phyloP scores from a whole-genome alignment of 2,888 invertebrate genomes.

The Tachina fera region DNA sequence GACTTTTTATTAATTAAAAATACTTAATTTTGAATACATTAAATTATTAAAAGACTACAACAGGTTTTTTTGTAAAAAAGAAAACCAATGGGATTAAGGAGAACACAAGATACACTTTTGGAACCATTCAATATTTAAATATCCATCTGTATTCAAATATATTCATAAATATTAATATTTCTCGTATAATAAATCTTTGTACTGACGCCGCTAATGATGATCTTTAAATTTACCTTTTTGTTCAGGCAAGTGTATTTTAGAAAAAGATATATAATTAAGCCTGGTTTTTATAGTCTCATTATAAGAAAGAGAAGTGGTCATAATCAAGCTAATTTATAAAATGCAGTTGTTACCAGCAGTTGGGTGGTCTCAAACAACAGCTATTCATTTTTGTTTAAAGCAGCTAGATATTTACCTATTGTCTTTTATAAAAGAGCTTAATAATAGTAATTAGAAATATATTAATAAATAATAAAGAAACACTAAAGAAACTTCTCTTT shows the following conservation, averaged over 20 bases:
- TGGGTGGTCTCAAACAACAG: conserved; percentile 44
- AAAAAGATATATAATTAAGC: conserved; percentile 52
- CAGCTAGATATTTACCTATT: background rate
- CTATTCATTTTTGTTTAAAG: background rate
- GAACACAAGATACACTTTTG: background rate
- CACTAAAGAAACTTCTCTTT: conserved; percentile 1
- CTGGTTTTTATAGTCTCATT: conserved; percentile 45
- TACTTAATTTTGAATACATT: background rate
- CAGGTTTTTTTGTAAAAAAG: conserved; percentile 7
- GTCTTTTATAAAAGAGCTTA: background rate
- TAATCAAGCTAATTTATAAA: conserved; percentile 54
- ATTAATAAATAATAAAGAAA: background rate
- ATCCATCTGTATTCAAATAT: background rate
- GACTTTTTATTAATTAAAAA: background rate
- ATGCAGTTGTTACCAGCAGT: conserved; percentile 16
- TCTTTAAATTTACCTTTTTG: conserved; percentile 7
- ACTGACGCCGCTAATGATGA: background rate
- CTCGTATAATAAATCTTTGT: conserved; percentile 5
- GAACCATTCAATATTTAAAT: conserved; percentile 9
- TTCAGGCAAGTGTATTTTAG: conserved; percentile 13
- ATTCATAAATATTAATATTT: background rate
- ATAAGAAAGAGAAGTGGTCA: conserved; percentile 33
- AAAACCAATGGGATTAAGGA: background rate
- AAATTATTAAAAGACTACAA: conserved; percentile 3
- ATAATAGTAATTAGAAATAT: conserved; percentile 15